Percentiles rank a stretch among this genome's conserved stretches.
Evolutionary conservation across 2,888 invertebrate genomes (phyloP).

Genomic region (Ceramica pisi): DNA sequence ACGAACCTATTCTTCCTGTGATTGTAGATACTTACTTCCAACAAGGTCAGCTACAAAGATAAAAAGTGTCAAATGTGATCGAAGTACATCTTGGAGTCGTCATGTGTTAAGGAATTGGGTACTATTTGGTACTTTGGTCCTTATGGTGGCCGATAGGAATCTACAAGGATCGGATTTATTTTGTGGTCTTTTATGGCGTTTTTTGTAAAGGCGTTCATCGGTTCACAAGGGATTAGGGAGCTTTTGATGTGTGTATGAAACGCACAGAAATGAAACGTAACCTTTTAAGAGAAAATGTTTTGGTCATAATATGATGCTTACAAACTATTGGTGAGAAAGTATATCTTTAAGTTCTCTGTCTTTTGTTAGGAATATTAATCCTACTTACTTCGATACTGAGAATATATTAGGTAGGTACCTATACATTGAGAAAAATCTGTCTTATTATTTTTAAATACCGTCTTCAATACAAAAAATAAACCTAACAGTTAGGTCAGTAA

Average conservation of each 20-base stretch:
- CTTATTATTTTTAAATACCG: too few species aligned
- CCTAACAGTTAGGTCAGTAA: too few species aligned
- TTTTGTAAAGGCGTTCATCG: slow-evolving; percentile 12
- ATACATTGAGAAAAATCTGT: neutral
- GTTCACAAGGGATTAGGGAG: neutral
- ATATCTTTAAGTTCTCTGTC: neutral
- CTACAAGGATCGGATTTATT: slow-evolving; percentile 21
- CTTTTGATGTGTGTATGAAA: slow-evolving; percentile 29
- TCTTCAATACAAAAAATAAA: too few species aligned
- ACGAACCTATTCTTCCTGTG: neutral
- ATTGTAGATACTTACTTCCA: neutral
- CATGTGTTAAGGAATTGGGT: slow-evolving; percentile 26
- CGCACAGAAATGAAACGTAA: too few species aligned
- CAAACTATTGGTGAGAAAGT: neutral
- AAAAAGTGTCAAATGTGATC: slow-evolving; percentile 32
- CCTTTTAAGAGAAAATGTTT: neutral
- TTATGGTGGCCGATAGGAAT: slow-evolving; percentile 24
- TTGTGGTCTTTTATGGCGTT: slow-evolving; percentile 18
- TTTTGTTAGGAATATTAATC: neutral
- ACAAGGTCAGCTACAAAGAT: slow-evolving; percentile 11
- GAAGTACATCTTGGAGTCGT: slow-evolving; percentile 24
- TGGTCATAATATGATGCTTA: neutral
- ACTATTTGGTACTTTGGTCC: slow-evolving; percentile 10
- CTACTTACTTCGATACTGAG: neutral
- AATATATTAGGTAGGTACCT: too few species aligned